phyloP scores from a whole-genome alignment of 2,797 vertebrate genomes.

The Bradypodion ventrale region DNA sequence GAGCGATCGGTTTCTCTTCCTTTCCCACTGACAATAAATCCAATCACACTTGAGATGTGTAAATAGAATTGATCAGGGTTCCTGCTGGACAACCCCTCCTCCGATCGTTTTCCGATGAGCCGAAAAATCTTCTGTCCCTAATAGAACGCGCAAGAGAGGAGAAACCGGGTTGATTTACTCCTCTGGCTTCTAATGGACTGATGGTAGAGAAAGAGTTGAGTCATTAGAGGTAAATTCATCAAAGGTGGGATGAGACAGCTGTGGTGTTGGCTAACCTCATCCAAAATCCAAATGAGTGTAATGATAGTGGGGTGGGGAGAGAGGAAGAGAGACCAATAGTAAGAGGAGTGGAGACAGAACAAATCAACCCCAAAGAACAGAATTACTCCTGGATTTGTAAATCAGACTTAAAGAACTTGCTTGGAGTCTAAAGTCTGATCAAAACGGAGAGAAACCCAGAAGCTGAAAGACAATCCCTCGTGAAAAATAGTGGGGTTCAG shows the following conservation, averaged over 20 bases:
- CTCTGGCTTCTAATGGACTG: slow-evolving; percentile 56
- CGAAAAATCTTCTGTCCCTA: slow-evolving; percentile 61
- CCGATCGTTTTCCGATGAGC: slow-evolving; percentile 70
- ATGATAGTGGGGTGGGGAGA: slow-evolving; percentile 9
- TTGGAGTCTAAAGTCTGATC: too few species aligned
- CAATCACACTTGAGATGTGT: slow-evolving; percentile 82
- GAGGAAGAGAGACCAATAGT: slow-evolving; percentile 15
- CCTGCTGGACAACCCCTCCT: slow-evolving; percentile 67
- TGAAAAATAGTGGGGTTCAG: too few species aligned
- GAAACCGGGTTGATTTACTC: slow-evolving; percentile 38
- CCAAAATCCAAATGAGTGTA: slow-evolving; percentile 33
- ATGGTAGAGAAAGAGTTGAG: slow-evolving; percentile 61
- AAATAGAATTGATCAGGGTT: slow-evolving; percentile 86
- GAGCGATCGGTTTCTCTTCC: slow-evolving; percentile 77
- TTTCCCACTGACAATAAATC: slow-evolving; percentile 82
- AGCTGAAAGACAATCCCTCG: too few species aligned
- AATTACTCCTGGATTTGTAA: background rate
- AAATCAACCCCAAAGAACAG: rapidly evolving
- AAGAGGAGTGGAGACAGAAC: background rate
- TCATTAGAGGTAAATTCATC: slow-evolving; percentile 70
- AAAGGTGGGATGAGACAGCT: slow-evolving; percentile 18
- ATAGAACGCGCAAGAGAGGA: slow-evolving; percentile 81
- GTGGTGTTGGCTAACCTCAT: slow-evolving; percentile 32
- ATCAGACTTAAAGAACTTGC: too few species aligned
- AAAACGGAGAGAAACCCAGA: too few species aligned